A percentile compares a stretch with the other conserved stretches of the same genome.
Conservation (phyloP, 2,888 invertebrate genomes). For the Peribatodes rhomboidaria region DNA sequence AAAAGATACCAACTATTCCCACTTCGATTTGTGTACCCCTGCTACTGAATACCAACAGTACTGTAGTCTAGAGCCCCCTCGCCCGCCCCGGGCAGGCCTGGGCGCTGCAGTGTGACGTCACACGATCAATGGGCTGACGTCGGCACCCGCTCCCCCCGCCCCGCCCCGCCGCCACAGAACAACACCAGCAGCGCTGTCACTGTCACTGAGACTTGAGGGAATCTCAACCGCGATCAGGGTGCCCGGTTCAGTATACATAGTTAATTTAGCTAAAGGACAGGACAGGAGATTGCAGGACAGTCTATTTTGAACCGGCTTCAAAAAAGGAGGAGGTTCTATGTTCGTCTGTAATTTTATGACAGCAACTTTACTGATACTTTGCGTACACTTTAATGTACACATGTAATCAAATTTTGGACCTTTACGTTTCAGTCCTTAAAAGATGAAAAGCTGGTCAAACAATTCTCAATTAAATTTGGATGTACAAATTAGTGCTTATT, state of each 20-base stretch:
- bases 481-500: too few relatives aligned
- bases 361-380: too few relatives aligned
- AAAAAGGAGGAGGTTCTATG: too few relatives aligned
- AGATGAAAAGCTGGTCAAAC: too few relatives aligned
- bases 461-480: too few relatives aligned
- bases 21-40: not conserved
- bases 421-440: too few relatives aligned
- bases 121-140: constrained; percentile 74
- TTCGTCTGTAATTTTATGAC: too few relatives aligned
- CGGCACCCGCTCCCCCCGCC: constrained; percentile 57
- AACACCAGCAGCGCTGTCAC: constrained; percentile 19
- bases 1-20: too few relatives aligned
- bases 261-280: not conserved
- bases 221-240: not conserved
- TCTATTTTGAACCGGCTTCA: too few relatives aligned
- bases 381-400: too few relatives aligned
- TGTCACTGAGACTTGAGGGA: not conserved
- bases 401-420: too few relatives aligned
- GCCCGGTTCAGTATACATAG: constrained; percentile 1
- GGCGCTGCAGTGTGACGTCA: constrained; percentile 75
- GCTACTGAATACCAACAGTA: not conserved
- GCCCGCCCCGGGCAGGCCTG: constrained; percentile 33
- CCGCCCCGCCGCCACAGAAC: constrained; percentile 36
- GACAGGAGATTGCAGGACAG: too few relatives aligned
- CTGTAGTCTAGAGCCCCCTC: not conserved